Evolutionary conservation across 2,113 vertebrate species (phyloP), one percentile per base, ranked within the genome.

Genomic region (Xenus cinereus): DNA sequence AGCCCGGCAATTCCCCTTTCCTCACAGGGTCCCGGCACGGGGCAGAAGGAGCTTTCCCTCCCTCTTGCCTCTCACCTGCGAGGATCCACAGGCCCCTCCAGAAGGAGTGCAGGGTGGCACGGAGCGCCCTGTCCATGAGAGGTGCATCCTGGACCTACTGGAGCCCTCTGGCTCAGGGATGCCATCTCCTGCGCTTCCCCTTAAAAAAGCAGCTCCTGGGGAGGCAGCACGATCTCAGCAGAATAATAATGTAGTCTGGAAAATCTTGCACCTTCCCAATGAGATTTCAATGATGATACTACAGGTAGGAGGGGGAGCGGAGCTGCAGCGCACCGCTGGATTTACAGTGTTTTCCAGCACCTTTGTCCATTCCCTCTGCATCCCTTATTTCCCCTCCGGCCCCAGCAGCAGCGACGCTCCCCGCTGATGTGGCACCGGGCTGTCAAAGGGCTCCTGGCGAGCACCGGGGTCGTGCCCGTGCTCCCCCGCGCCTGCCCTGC

Each of bases 141-240:
- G 0, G 1, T 6, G 5, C 20, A 1, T 32, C 12, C 51, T 46
- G 69, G 51, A 17, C 0, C 0, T 54, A 5, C 30, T 53, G 72
- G 84, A 64, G 33, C 16, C 32, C 45, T 59, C 39, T 84, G 4
- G 6, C 35, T 71, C 39, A 56, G 73, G 46, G 30, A 18, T 33
- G 41, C 41, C 43, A 7, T 64, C 57, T 69, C 9, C 51, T 0
- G 1, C 0, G 0, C 48, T 94, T 72, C 33, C 57, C 37, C 41
- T 71, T 37, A 57, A 77, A 80, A 27, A 51, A 64, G 22, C 30
- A 23, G 22, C 46, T 59, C 37, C 56, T 8, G 21, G 24, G 59
- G 12, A 66, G 50, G 24, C 64, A 59, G 77, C 5, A 28, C 4
- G 2, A 41, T 67, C 12, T 69, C 87, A 50, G 53, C 54, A 41